Base-by-base conservation (phyloP, 2,113 vertebrate species). In the Anhinga anhinga region DNA sequence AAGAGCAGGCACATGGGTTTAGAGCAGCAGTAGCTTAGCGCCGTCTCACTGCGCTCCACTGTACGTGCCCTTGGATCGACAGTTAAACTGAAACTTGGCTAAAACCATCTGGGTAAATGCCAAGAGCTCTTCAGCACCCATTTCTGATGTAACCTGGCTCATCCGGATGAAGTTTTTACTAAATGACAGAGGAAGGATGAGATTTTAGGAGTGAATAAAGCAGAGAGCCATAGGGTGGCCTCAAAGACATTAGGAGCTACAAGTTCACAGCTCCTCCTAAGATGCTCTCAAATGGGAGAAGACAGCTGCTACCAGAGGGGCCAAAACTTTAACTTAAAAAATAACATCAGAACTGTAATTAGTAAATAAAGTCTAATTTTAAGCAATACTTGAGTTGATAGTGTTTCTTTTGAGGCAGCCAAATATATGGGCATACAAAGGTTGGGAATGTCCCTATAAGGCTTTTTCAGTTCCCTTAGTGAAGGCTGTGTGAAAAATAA, bases 371-470 rank as follows among this genome's bases (percentile, higher is more conserved):
- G 8, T 53, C 70, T 85, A 76, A 93, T 82, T 87, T 95, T 89
- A 95, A 89, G 49, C 38, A 82, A 49, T 62, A 50, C 15, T 95
- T 58, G n/a, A 63, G 11, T 52, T 74, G 62, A 61, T 49, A 66
- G 26, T 62, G 38, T 80, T 22, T 82, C 44, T 94, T 93, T 80
- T 66, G 67, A 95, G 53, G 53, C 89, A 96, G 69, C 6, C 63
- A 53, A 77, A 58, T 91, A 85, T 91, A 89, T 80, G 86, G 86
- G 70, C 84, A 85, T 90, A 80, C 62, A 93, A 94, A 95, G 91
- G 86, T 85, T 96, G 86, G 86, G 86, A 93, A 69, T 42, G 53
- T 95, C 88, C 88, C 83, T 85, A 85, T 78, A 97, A 92, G 92
- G 90, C 74, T 94, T 95, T 92, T 86, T 67, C 81, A 77, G 42